Evolutionary conservation across 2,113 vertebrate species (phyloP).

Genomic region (Antechinus stuartii): DNA sequence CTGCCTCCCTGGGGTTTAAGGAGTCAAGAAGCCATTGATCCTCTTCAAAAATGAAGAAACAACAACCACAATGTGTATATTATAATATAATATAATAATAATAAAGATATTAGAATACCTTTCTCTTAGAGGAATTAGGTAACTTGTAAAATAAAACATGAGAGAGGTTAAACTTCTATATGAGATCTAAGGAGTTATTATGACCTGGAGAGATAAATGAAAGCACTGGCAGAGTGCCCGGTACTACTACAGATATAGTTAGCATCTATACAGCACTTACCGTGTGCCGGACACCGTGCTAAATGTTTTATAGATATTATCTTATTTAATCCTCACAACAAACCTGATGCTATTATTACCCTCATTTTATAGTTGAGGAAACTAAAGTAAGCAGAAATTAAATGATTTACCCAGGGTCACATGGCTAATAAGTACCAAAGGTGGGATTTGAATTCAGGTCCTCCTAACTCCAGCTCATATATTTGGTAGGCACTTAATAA

Average conservation of each 20-base stretch:
- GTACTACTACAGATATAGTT: neutral
- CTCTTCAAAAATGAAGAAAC: too few species aligned
- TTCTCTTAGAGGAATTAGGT: neutral
- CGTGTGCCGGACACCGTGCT: neutral
- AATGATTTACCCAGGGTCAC: neutral
- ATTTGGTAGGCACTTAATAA: neutral
- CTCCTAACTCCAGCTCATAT: neutral
- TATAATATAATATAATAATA: neutral
- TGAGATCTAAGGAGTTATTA: neutral
- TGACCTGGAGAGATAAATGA: neutral
- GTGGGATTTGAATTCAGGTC: neutral
- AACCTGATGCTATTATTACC: neutral
- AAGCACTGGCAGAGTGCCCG: neutral
- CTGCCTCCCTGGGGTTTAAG: too few species aligned
- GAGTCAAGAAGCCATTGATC: too few species aligned
- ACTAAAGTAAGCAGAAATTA: neutral
- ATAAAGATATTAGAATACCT: neutral
- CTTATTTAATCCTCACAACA: neutral
- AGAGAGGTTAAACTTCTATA: neutral
- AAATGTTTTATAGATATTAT: neutral
- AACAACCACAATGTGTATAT: too few species aligned
- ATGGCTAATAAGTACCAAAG: neutral
- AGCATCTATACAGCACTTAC: neutral
- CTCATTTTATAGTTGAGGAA: neutral
- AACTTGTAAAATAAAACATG: neutral